Evolutionary conservation across 2,797 vertebrate species (phyloP).

Genomic region (Sphenodon punctatus): DNA sequence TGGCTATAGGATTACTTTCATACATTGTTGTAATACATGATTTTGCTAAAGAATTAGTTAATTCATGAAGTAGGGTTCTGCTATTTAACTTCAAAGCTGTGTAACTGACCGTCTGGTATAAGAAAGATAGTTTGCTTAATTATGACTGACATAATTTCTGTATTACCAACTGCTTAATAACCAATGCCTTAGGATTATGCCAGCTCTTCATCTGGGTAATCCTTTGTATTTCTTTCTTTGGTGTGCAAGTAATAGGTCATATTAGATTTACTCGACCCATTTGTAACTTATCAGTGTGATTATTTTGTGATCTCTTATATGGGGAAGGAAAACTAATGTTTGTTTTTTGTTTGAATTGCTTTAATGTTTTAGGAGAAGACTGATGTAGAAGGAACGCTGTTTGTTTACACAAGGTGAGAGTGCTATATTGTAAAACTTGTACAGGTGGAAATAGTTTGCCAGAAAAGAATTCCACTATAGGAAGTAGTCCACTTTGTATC

Average conservation of each 20-base stretch:
- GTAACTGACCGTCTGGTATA: neutral
- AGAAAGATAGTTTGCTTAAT: neutral
- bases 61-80: rapidly evolving
- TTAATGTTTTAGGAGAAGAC: conserved; percentile 89
- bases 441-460: neutral
- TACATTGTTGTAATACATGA: rapidly evolving
- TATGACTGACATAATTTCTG: neutral
- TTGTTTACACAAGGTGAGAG: conserved; percentile 94
- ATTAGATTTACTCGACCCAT: neutral
- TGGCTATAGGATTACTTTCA: neutral
- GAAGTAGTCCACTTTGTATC: neutral
- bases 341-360: conserved; percentile 16
- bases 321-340: no score
- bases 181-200: neutral
- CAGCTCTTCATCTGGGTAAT: neutral
- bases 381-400: conserved; percentile 93
- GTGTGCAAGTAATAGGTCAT: neutral
- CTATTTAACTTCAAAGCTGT: neutral
- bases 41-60: neutral
- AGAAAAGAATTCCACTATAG: neutral
- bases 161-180: neutral
- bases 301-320: neutral
- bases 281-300: neutral
- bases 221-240: neutral
- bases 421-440: neutral